Evolutionary conservation across 2,888 invertebrate species (phyloP).

Genomic region (Drosophila neotestacea): DNA sequence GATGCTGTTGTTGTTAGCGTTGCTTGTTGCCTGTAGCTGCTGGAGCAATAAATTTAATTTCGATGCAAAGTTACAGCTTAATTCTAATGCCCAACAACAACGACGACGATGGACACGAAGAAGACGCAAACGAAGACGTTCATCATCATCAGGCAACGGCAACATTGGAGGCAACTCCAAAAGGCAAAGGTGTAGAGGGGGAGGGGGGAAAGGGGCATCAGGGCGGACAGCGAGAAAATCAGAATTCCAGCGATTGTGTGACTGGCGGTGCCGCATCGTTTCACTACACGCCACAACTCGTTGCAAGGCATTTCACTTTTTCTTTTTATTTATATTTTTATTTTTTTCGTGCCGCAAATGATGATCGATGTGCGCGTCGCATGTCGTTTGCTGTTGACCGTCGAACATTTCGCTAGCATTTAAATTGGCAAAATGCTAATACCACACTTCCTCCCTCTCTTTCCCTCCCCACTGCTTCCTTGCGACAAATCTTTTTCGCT

Average conservation of each 20-base stretch:
- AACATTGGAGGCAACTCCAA: slow-evolving; percentile 11
- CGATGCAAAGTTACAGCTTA: slow-evolving; percentile 78
- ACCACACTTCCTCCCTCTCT: slow-evolving; percentile 4
- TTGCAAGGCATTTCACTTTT: slow-evolving; percentile 75
- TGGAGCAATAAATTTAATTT: slow-evolving; percentile 78
- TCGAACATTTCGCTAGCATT: slow-evolving; percentile 58
- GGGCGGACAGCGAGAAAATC: slow-evolving; percentile 48
- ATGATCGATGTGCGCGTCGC: slow-evolving; percentile 79
- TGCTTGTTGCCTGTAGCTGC: slow-evolving; percentile 45
- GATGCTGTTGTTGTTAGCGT: slow-evolving; percentile 10
- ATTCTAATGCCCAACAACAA: slow-evolving; percentile 69
- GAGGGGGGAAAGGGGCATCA: not conserved
- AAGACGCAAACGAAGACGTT: slow-evolving; percentile 35
- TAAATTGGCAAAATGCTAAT: slow-evolving; percentile 75
- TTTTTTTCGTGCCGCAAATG: slow-evolving; percentile 73
- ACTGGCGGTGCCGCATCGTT: slow-evolving; percentile 57
- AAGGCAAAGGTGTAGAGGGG: not conserved
- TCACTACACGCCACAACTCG: slow-evolving; percentile 21
- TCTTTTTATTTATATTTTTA: slow-evolving; percentile 4
- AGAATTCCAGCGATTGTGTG: slow-evolving; percentile 68
- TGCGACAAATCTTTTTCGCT: not conserved
- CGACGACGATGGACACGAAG: slow-evolving; percentile 33
- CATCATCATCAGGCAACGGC: slow-evolving; percentile 55
- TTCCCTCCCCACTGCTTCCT: not conserved
- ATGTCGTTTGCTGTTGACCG: slow-evolving; percentile 54